phyloP scores from a whole-genome alignment of 2,113 vertebrate genomes.

The Sorex araneus region DNA sequence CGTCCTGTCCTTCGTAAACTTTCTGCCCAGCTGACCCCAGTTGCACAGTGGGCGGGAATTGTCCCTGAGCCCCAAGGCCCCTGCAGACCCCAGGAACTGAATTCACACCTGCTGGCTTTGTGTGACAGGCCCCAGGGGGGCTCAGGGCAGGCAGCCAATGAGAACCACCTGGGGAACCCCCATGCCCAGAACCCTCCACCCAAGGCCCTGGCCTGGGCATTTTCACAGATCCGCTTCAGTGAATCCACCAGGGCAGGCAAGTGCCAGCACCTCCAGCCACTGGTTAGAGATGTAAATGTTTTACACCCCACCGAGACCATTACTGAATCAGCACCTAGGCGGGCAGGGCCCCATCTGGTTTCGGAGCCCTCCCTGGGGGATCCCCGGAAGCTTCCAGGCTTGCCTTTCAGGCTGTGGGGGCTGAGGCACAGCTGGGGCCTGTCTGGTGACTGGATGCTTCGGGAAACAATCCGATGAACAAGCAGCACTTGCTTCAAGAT shows the following conservation, averaged over 20 bases:
- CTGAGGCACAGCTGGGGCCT: not conserved
- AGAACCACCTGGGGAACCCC: not conserved
- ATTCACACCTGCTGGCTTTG: not conserved
- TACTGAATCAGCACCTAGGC: slow-evolving; percentile 36
- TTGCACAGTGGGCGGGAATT: not conserved
- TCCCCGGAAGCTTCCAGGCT: not conserved
- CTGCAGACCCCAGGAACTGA: not conserved
- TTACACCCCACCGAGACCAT: not conserved
- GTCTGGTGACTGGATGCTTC: not conserved
- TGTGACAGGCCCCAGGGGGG: not conserved
- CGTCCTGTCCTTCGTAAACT: too few species aligned
- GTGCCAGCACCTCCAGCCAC: not conserved
- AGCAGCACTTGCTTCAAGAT: not conserved
- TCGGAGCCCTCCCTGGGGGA: not conserved
- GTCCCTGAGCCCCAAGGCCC: not conserved
- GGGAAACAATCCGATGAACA: slow-evolving; percentile 18
- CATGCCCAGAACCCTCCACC: not conserved
- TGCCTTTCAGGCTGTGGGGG: not conserved
- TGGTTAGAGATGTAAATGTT: slow-evolving; percentile 18
- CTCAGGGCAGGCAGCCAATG: not conserved
- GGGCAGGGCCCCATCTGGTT: not conserved
- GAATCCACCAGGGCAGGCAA: not conserved
- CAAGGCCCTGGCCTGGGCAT: not conserved
- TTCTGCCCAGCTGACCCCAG: too few species aligned
- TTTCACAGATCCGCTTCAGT: not conserved